Base-by-base conservation (phyloP, 2,888 invertebrate genomes). In the Altica lythri region DNA sequence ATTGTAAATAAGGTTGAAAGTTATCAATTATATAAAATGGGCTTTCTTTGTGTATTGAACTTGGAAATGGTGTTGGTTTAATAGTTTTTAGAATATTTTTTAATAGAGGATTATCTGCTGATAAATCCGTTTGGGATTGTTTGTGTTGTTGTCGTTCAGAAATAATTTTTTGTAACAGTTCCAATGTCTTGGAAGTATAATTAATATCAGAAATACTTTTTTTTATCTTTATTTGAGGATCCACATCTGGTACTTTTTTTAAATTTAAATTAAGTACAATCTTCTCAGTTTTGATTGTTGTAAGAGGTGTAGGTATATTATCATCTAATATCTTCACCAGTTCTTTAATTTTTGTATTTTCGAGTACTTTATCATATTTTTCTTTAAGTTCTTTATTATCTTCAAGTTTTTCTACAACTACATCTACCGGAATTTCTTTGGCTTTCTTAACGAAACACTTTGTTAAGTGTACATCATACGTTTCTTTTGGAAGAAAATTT, bases 121-220 rank as follows among this genome's bases (percentile, higher is more conserved):
- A 59, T 12, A 61, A 17, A 30, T 57, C 59, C 2, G 61, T 63
- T 51, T 63, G 60, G n/a, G 34, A 9, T 13, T 45, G 8, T 34
- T 22, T n/a, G n/a, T n/a, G 22, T 45, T 13, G 9, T 45, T 32
- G 14, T 34, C 8, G 6, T 4, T 12, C n/a, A 2, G 13, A 14
- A 45, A 22, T 16, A 45, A 34, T 34, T 34, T 19, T 34, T 18
- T 13, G 22, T 22, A 9, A 45, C 14, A n/a, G n/a, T n/a, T 34
- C 12, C 1, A 1, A 4, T 8, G 13, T 34, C 4, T 27, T 9
- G 14, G 14, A 8, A 10, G 8, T 14, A 12, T 6, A 45, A 45
- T 22, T 22, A 5, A 34, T 34, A 30, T 34, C 8, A 34, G 22
- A 12, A 34, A 22, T 13, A 34, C 22, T 45, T 2, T 45, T 9